Base-by-base conservation (phyloP, 2,113 vertebrate genomes). In the Lophochroa leadbeateri region DNA sequence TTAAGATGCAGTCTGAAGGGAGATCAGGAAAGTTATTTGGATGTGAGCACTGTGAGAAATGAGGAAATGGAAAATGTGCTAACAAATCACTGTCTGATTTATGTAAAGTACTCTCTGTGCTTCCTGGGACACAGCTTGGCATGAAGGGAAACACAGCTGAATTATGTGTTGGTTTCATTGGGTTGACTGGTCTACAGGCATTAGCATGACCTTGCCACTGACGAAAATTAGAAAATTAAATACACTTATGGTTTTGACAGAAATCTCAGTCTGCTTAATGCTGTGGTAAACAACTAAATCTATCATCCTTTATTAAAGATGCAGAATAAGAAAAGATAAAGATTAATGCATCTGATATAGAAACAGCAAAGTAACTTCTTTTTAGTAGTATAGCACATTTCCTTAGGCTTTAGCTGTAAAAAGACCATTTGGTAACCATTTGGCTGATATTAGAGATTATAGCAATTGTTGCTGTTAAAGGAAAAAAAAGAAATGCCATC, bases 291-390 rank as follows among this genome's bases (percentile, higher is more conserved):
- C 86, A 94, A 11, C 46, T 63, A 88, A 77, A 93, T 82, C 79
- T 80, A 77, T 82, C 70, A 82, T 67, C 28, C 43, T 92, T 94
- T 91, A 88, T 86, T 86, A 92, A 90, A 92, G 50, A 94, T 81
- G 27, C 28, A 94, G 58, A 88, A 63, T 80, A 79, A 83, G 53
- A 74, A 67, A 85, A 85, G 13, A 76, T 79, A n/a, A 65, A 92
- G 35, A 75, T 74, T 68, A 81, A 67, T 63, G 58, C 37, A 49
- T 88, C 50, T 78, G 69, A 88, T 44, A 64, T 63, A 44, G 46
- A 83, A 88, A 90, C 13, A 90, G 4, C 6, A 2, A 95, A 81
- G 49, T 81, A 81, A 71, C 80, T 81, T 80, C 19, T 82, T 92
- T 94, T 75, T 84, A 88, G 46, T 46, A 86, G 27, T 83, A 39